These are phyloP conservation scores for Lagorchestes hirsutus DNA, from an alignment of 2,797 vertebrate species.

Conservation along the genomic window DNA sequence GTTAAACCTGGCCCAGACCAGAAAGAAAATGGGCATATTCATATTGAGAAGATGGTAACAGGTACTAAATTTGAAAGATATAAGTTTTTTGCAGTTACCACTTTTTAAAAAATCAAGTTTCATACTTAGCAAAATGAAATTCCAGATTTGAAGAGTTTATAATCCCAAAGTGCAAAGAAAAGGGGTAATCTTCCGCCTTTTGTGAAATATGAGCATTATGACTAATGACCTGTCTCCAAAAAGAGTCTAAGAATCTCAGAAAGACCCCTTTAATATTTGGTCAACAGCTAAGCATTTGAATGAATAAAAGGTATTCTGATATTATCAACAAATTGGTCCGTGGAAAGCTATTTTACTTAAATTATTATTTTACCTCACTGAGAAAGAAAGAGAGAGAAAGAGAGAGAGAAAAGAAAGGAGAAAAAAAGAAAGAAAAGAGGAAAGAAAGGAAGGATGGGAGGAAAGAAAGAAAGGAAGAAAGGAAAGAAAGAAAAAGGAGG, in stretches of 20 bases:
- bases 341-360: slow-evolving; percentile 65
- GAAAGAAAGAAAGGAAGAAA: too few species aligned
- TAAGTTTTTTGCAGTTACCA: too few species aligned
- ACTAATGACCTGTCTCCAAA: slow-evolving; percentile 54
- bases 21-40: background rate
- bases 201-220: slow-evolving; percentile 47
- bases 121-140: too few species aligned
- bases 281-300: slow-evolving; percentile 52
- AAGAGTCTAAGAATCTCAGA: slow-evolving; percentile 60
- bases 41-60: background rate
- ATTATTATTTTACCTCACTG: slow-evolving; percentile 54
- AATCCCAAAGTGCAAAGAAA: slow-evolving; percentile 10
- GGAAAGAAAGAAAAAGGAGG: too few species aligned
- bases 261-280: slow-evolving; percentile 57
- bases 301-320: slow-evolving; percentile 62
- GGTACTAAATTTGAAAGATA: background rate
- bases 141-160: too few species aligned
- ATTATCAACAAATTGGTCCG: slow-evolving; percentile 53
- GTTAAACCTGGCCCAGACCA: background rate
- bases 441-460: too few species aligned
- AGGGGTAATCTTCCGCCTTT: slow-evolving; percentile 29
- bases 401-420: too few species aligned
- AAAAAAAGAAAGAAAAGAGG: too few species aligned
- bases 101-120: too few species aligned
- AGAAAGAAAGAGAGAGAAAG: background rate